Conservation (phyloP, 2,113 vertebrate genomes). For the Orthonyx spaldingii region DNA sequence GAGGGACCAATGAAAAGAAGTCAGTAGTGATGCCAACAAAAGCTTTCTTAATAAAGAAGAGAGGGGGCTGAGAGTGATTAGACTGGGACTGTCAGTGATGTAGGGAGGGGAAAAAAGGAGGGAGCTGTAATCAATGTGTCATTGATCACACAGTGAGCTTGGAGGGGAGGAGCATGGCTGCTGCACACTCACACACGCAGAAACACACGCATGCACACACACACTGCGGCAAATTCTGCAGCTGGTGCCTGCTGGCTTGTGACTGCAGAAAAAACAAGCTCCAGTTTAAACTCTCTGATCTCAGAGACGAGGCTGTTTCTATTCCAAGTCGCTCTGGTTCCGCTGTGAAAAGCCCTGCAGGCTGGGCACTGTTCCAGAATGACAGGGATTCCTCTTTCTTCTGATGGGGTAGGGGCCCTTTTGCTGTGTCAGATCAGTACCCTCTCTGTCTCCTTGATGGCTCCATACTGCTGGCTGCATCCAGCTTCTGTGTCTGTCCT, state of each 20-base stretch:
- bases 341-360: slow-evolving; percentile 7
- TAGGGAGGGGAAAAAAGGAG: slow-evolving; percentile 41
- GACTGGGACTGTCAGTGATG: background rate
- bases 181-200: slow-evolving; percentile 58
- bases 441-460: background rate
- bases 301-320: slow-evolving; percentile 12
- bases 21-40: background rate
- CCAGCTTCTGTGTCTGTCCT: background rate
- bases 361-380: background rate
- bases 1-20: background rate
- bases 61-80: background rate
- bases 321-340: slow-evolving; percentile 2
- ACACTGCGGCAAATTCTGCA: slow-evolving; percentile 84
- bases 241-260: slow-evolving; percentile 68
- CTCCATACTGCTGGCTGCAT: background rate
- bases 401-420: background rate
- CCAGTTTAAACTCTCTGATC: slow-evolving; percentile 41
- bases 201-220: slow-evolving; percentile 43
- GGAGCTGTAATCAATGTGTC: slow-evolving; percentile 18
- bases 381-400: background rate
- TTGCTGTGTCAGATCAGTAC: background rate
- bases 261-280: slow-evolving; percentile 75
- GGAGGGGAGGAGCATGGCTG: slow-evolving; percentile 68
- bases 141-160: slow-evolving; percentile 20
- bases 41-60: slow-evolving; percentile 3